Base-by-base conservation (phyloP, 2,888 invertebrate species). In the Drosophila anceps region DNA sequence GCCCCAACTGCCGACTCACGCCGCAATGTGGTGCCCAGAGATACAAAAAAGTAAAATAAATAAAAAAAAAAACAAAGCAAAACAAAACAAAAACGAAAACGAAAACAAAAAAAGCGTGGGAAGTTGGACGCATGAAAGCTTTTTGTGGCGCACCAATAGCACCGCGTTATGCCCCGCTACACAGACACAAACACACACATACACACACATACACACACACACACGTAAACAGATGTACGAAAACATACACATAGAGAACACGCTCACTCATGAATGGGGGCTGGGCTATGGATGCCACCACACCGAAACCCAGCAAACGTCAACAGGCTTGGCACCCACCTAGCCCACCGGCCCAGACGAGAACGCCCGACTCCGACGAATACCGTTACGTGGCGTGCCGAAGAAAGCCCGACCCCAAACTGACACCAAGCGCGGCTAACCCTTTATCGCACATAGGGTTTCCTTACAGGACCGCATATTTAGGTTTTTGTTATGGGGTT, bases 391-490 rank as follows among this genome's bases (percentile, higher is more conserved):
- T 77, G 90, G 79, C 74, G 73, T 76, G 76, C 88, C 87, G 72
- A 86, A 90, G 85, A 82, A 88, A 88, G 79, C 82, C 86, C 88
- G 89, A 91, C 91, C 91, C 90, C 90, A 91, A 86, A 84, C 91
- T 91, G 91, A 92, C 91, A 91, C 93, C 92, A 92, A 90, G 85
- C 91, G 93, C 92, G 93, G 93, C 93, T 93, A 93, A 93, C 93
- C 93, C 93, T 93, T 93, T 93, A 93, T 93, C 93, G 93, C 93
- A 92, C 93, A 92, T 93, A 91, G 92, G 93, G 88, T 93, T 93
- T 93, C 93, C 93, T 93, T 93, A 93, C 93, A 93, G 93, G 91
- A 93, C 93, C 93, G 92, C 93, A 93, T 93, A 93, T 93, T 93
- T 93, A 92, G 93, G 93, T 93, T 93, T 92, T 91, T 91, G 92